phyloP scores from a whole-genome alignment of 2,888 invertebrate species.

The Drosophila aldrichi region DNA sequence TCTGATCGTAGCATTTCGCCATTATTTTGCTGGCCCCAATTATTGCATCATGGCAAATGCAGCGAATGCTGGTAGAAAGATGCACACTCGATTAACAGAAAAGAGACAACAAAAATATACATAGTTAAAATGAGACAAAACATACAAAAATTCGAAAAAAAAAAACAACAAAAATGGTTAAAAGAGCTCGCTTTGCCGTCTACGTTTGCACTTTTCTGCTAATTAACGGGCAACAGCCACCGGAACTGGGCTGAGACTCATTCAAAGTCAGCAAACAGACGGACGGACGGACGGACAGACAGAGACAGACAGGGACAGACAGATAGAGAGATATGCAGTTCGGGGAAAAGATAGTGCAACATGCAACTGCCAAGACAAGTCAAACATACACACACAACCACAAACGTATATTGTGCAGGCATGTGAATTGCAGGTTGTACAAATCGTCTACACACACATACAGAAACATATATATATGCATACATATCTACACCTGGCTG shows the following conservation, averaged over 20 bases:
- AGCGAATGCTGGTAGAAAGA: slow-evolving; percentile 27
- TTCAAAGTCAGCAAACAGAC: slow-evolving; percentile 64
- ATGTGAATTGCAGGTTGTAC: slow-evolving; percentile 65
- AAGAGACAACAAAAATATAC: background rate
- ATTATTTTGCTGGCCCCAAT: slow-evolving; percentile 53
- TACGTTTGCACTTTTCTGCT: slow-evolving; percentile 66
- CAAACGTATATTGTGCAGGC: slow-evolving; percentile 24
- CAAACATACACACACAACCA: slow-evolving; percentile 7
- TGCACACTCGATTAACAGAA: slow-evolving; percentile 41
- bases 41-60: slow-evolving; percentile 67
- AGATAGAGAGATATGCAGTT: slow-evolving; percentile 50
- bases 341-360: slow-evolving; percentile 76
- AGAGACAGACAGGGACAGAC: slow-evolving; percentile 10
- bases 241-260: slow-evolving; percentile 43
- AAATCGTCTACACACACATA: slow-evolving; percentile 28
- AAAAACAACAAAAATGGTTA: slow-evolving; percentile 5
- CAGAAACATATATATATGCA: background rate
- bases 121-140: background rate
- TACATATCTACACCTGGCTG: slow-evolving; percentile 44
- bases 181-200: slow-evolving; percentile 14
- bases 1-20: slow-evolving; percentile 27
- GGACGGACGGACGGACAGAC: slow-evolving; percentile 22
- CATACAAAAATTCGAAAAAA: background rate
- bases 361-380: slow-evolving; percentile 72
- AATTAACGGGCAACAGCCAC: slow-evolving; percentile 54